Conservation (phyloP, 2,113 vertebrate genomes). For the Podarcis raffonei region DNA sequence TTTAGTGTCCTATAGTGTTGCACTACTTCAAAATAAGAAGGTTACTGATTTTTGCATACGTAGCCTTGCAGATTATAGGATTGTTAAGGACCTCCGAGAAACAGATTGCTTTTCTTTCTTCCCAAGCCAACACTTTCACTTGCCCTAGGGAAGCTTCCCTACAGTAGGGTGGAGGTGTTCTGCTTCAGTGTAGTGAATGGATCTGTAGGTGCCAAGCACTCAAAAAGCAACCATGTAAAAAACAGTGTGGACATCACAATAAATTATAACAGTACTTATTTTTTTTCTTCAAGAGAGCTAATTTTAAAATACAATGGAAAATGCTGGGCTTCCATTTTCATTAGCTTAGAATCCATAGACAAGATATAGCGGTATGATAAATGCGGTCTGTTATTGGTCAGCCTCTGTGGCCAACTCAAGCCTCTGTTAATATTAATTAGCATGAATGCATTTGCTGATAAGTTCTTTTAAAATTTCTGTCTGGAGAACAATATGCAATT, state of each 20-base stretch:
- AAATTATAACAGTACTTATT: not conserved
- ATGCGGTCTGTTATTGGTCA: not conserved
- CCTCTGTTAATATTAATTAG: slow-evolving; percentile 61
- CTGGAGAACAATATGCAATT: slow-evolving; percentile 69
- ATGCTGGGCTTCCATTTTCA: not conserved
- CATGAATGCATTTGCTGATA: slow-evolving; percentile 55
- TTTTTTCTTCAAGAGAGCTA: not conserved
- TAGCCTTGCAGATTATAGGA: not conserved
- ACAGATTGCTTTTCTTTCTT: not conserved
- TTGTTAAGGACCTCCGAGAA: not conserved
- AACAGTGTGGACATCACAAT: not conserved
- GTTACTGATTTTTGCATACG: not conserved
- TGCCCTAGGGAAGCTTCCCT: not conserved
- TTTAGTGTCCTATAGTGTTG: not conserved
- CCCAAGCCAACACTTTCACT: slow-evolving; percentile 24
- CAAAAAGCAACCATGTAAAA: not conserved
- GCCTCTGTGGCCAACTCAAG: slow-evolving; percentile 42
- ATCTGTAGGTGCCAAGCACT: not conserved
- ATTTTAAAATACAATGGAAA: not conserved
- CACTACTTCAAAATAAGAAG: not conserved
- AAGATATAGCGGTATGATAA: not conserved
- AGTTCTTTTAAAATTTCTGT: slow-evolving; percentile 76
- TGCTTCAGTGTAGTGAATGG: not conserved
- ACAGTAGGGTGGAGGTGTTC: not conserved
- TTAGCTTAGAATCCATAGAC: not conserved